Percentiles rank a stretch among this genome's conserved stretches.
Evolutionary conservation across 2,113 vertebrate genomes (phyloP).

Genomic region (Neolamprologus hecqui): DNA sequence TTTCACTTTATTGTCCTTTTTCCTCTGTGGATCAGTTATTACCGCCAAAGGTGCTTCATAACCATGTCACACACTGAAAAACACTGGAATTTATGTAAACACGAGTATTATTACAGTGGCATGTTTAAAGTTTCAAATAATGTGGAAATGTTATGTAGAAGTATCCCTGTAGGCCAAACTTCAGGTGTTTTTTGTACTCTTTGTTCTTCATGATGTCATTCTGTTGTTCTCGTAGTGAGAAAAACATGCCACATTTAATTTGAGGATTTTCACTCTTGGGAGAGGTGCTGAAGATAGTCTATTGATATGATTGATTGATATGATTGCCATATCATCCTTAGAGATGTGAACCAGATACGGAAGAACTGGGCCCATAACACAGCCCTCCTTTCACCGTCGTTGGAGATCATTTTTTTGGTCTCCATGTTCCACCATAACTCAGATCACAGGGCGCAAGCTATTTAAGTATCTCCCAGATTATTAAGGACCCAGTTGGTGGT

Average conservation of each 20-base stretch:
- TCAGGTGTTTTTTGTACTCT: background rate
- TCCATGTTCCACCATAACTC: background rate
- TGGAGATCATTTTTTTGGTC: background rate
- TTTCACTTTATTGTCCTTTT: background rate
- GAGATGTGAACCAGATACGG: background rate
- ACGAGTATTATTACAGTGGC: background rate
- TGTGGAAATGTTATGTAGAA: fast-evolving
- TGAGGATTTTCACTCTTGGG: background rate
- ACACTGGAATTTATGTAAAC: background rate
- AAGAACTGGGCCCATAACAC: background rate
- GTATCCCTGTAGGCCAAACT: background rate
- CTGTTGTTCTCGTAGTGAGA: background rate
- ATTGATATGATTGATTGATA: background rate
- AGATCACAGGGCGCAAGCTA: background rate
- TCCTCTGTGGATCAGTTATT: background rate
- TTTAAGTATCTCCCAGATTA: background rate
- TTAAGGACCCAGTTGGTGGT: background rate
- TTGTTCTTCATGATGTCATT: background rate
- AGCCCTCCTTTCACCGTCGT: background rate
- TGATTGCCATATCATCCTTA: background rate
- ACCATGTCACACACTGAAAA: background rate
- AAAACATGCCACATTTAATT: background rate
- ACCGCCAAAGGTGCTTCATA: background rate
- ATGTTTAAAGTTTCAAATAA: background rate
- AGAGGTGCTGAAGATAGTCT: background rate